A percentile compares a stretch with the other conserved stretches of the same genome.
Conservation (phyloP, 2,888 invertebrate species). For the Megamerina dolium region DNA sequence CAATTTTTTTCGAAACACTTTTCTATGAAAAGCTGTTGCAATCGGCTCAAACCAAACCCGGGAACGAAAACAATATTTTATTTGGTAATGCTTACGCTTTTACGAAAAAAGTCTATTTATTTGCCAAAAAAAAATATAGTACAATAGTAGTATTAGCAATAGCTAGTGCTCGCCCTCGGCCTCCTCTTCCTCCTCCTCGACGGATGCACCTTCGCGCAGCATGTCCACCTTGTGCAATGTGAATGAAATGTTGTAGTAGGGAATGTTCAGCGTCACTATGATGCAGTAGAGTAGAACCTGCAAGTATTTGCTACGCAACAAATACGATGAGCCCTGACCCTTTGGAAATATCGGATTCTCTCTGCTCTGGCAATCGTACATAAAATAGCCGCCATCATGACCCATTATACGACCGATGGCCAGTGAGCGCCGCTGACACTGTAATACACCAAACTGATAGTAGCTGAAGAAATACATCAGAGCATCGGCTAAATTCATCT, state of each 20-base stretch:
- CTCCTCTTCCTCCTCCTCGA: slow-evolving; percentile 25
- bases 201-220: slow-evolving; percentile 27
- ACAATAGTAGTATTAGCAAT: no score
- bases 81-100: no score
- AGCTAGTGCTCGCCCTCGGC: slow-evolving; percentile 5
- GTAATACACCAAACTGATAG: slow-evolving; percentile 54
- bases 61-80: no score
- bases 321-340: slow-evolving; percentile 56
- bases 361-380: slow-evolving; percentile 61
- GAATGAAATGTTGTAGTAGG: slow-evolving; percentile 54
- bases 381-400: slow-evolving; percentile 54
- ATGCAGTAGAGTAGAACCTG: slow-evolving; percentile 60
- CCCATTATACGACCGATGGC: slow-evolving; percentile 51
- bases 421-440: slow-evolving; percentile 53
- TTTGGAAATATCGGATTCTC: slow-evolving; percentile 59
- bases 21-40: no score
- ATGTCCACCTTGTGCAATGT: slow-evolving; percentile 50
- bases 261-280: slow-evolving; percentile 56
- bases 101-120: no score
- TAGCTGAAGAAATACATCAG: slow-evolving; percentile 57
- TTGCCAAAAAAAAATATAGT: no score
- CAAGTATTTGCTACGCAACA: slow-evolving; percentile 56
- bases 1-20: no score
- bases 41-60: no score
- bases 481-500: slow-evolving; percentile 60